Evolutionary conservation across 2,888 invertebrate species (phyloP).

Genomic region (Mycogona germanica): DNA sequence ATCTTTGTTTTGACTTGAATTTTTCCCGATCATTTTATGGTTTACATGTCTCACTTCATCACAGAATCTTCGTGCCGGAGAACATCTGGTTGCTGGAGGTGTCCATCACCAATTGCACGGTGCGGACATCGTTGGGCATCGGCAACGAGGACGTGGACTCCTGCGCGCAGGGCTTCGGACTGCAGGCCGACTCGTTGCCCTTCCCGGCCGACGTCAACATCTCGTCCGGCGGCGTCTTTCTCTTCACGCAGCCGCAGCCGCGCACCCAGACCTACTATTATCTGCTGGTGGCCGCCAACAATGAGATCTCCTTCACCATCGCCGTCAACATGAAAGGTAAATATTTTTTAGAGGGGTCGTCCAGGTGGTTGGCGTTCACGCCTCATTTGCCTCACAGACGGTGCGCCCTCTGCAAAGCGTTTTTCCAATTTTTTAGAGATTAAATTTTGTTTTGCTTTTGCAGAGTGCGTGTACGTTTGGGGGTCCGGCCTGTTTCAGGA

Average conservation of each 20-base stretch:
- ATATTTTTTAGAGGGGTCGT: background rate
- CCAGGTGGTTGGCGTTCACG: too few species aligned
- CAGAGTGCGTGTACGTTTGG: conserved; percentile 6
- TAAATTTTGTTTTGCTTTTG: background rate
- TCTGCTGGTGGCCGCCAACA: conserved; percentile 36
- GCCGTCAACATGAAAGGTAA: conserved; percentile 30
- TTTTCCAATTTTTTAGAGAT: too few species aligned
- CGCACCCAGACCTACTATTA: conserved; percentile 40
- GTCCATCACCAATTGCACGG: conserved; percentile 35
- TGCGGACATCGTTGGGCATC: conserved; percentile 21
- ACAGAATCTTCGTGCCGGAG: conserved; percentile 38
- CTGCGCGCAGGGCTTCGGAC: conserved; percentile 35
- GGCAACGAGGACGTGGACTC: conserved; percentile 18
- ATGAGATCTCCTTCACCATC: conserved; percentile 35
- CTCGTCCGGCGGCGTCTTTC: conserved; percentile 30
- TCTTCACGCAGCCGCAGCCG: conserved; percentile 35
- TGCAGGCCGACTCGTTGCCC: conserved; percentile 36
- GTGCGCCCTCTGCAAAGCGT: too few species aligned
- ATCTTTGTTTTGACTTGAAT: too few species aligned
- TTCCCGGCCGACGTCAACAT: conserved; percentile 29
- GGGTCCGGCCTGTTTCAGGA: conserved; percentile 9
- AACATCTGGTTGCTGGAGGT: conserved; percentile 37
- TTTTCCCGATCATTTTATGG: conserved; percentile 6
- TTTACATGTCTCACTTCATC: conserved; percentile 7
- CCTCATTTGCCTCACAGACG: too few species aligned